Conservation (phyloP, 64 coral and sea anemone genomes). For the Pachyseris speciosa region DNA sequence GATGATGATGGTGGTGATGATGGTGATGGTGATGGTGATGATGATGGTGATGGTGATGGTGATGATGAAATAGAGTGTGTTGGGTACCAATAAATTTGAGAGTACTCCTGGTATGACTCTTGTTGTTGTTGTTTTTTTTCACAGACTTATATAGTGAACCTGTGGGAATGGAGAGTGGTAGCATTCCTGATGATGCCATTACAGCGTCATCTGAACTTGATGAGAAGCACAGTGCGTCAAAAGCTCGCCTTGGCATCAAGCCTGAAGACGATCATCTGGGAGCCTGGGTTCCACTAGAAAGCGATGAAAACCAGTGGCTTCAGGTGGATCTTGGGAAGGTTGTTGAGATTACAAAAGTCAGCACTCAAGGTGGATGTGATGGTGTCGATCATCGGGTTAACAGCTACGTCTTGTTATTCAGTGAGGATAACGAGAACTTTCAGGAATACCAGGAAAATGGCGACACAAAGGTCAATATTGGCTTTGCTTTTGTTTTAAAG, state of each 20-base stretch:
- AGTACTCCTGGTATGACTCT: not conserved
- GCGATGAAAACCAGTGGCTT: conserved; percentile 90
- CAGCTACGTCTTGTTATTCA: conserved; percentile 73
- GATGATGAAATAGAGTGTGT: no score
- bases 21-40: no score
- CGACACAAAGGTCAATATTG: conserved; percentile 68
- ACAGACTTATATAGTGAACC: conserved; percentile 37
- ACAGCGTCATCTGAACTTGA: conserved; percentile 74
- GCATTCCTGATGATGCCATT: conserved; percentile 51
- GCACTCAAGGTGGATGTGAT: conserved; percentile 80
- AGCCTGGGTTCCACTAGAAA: conserved; percentile 75
- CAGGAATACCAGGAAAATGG: conserved; percentile 74
- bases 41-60: no score
- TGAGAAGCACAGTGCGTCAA: conserved; percentile 70
- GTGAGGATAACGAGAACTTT: conserved; percentile 77
- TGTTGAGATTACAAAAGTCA: conserved; percentile 69
- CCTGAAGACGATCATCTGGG: conserved; percentile 77
- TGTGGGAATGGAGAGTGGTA: conserved; percentile 28
- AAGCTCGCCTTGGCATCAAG: conserved; percentile 66
- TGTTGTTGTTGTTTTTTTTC: not conserved
- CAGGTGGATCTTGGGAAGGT: conserved; percentile 83
- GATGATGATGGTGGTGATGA: no score
- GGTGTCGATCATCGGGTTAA: conserved; percentile 54
- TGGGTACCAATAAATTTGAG: not conserved
- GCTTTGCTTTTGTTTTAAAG: not conserved